Base-by-base conservation (phyloP, 2,797 vertebrate genomes). In the Vespertilio murinus region DNA sequence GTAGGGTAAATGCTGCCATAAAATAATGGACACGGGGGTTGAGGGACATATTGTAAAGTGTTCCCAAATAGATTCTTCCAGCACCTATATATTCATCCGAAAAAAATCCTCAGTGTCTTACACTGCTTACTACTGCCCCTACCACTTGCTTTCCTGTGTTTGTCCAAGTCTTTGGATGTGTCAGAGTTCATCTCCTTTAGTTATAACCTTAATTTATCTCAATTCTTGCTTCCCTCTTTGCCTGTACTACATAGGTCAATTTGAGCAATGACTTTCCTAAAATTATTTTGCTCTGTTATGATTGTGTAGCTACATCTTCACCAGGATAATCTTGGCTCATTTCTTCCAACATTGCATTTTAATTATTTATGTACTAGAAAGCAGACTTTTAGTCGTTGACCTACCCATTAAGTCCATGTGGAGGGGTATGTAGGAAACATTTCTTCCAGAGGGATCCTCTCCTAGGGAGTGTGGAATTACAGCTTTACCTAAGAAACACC, bases 391-490 rank as follows among this genome's bases (percentile, higher is more conserved):
- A 73, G 67, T 13, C 11, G 42, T 38, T 92, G 28, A 64, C 22
- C 3, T 84, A 16, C 35, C 18, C 3, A 9, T 35, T 67, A 61
- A 38, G 8, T 40, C 22, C 65, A 79, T 20, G 20, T 38, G 56
- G 5, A 16, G 9, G 65, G 12, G 3, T 59, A 5, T 52, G 28
- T 13, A 42, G 13, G n/a, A 54, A 74, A 16, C 13, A n/a, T 65
- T 83, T 80, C 16, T 78, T 81, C 30, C 16, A 6, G 0, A 82
- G n/a, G 11, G 11, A 47, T 78, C 42, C n/a, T 67, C 8, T 33
- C 6, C 1, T n/a, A 20, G 12, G 14, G 6, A 30, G 1, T 28
- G 6, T 5, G 65, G 0, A 2, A 18, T 2, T 77, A 14, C 0
- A 73, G 14, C 10, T 61, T 87, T 25, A 35, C 20, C 28, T 17